These are phyloP conservation scores for Neoitamus cyanurus DNA, from an alignment of 2,888 invertebrate genomes.

Conservation along the genomic window DNA sequence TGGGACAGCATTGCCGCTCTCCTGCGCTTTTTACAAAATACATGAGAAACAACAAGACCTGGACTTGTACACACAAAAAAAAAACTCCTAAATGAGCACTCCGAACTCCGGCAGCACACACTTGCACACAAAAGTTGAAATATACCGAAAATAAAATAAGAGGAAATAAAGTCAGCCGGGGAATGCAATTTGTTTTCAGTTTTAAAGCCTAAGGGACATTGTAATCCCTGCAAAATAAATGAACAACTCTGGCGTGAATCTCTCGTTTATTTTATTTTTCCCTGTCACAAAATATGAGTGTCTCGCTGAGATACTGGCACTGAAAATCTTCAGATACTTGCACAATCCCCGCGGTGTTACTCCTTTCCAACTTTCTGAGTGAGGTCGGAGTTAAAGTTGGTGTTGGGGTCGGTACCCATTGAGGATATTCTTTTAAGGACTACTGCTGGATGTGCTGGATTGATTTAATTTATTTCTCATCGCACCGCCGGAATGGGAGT, in stretches of 20 bases:
- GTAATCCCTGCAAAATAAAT: slow-evolving; percentile 40
- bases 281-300: slow-evolving; percentile 37
- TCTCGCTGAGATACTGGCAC: neutral
- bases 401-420: neutral
- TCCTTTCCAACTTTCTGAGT: neutral
- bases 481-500: too few species aligned
- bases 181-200: slow-evolving; percentile 37
- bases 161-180: neutral
- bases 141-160: neutral
- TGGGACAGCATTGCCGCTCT: neutral
- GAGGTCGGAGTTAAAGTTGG: neutral
- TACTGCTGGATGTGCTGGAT: neutral
- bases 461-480: neutral
- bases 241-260: slow-evolving; percentile 40
- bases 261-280: slow-evolving; percentile 23
- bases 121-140: neutral
- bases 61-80: neutral
- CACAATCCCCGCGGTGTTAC: neutral
- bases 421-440: neutral
- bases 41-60: neutral
- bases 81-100: slow-evolving; percentile 13
- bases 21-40: neutral
- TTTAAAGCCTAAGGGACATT: slow-evolving; percentile 36
- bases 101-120: neutral
- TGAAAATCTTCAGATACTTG: slow-evolving; percentile 1